Base-by-base conservation (phyloP, 2,113 vertebrate species). In the Sapayoa aenigma region DNA sequence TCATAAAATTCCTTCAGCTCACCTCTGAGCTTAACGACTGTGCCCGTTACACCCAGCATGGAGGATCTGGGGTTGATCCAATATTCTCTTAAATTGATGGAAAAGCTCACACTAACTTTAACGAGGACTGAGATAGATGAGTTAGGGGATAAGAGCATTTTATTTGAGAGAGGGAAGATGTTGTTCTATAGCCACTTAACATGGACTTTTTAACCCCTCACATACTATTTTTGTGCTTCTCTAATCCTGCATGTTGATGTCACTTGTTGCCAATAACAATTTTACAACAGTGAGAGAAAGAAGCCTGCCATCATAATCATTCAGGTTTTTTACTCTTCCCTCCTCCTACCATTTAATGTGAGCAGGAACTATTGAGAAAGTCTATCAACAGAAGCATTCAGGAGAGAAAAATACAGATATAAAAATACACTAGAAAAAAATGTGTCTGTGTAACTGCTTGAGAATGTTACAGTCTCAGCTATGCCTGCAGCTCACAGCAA, bases 21-120 rank as follows among this genome's bases (percentile, higher is more conserved):
- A 91, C 85, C 87, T 95, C 91, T 93, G 87, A 96, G 96, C 89
- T 91, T 90, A 92, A 93, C 33, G 79, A 71, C 88, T 83, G 82
- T 79, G 55, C 85, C 92, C 3, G 12, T 71, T 92, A 71, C 59
- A n/a, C 85, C n/a, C 96, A 93, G 91, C 92, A 94, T 0, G 27
- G 44, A 84, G 60, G 72, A 88, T 59, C 72, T 77, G 88, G 72
- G 83, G 65, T 78, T 68, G 76, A 93, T 93, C 65, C 90, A 95
- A 92, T 50, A 93, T 35, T 60, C 76, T 72, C 90, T 90, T 74
- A 89, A 87, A 44, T 46, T 87, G 90, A 93, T 68, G 79, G 92
- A 90, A 92, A 84, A 58, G 60, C 76, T 96, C 85, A 68, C 56
- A 86, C 82, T 90, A 84, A 86, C 56, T 84, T 86, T 92, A 97